Base-by-base conservation (phyloP, 2,113 vertebrate genomes). In the Cromileptes altivelis region DNA sequence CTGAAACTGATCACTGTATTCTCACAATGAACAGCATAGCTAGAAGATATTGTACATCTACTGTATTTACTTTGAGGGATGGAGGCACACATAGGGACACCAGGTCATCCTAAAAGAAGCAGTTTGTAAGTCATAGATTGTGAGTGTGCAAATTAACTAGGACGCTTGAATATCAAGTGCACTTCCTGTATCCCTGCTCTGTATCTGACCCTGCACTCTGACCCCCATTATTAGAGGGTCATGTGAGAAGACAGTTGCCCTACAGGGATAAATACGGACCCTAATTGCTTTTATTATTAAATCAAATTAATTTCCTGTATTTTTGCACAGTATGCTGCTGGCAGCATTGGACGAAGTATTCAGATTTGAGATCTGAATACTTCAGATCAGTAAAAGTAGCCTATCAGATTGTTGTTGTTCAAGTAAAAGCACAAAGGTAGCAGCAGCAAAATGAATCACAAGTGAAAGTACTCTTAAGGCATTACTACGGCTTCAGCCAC, bases 221-320 rank as follows among this genome's bases (percentile, higher is more conserved):
- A 88, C 70, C 75, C 72, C 49, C 25, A 17, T 74, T 42, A 83
- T 74, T 73, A 70, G 4, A 81, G 52, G 70, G 47, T 6, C 47
- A 49, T 85, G 71, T 84, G 82, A 85, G 58, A 73, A 61, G 33
- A 87, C 4, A 57, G 15, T 49, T 63, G 53, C 75, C 84, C 69
- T 30, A 63, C 56, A 60, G 72, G 73, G 42, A 80, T 11, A 25
- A 84, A 78, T 57, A 17, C 58, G 77, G 75, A 47, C 45, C 19
- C 8, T 72, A 40, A 67, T 79, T 73, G 30, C 19, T 78, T 33
- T 80, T 80, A 80, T 80, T 85, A 79, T 84, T n/a, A 65, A 88
- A 65, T 1, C 56, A 84, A 74, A 80, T 80, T 72, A 25, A 87
- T 89, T 88, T 78, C 69, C 80, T 84, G 40, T 14, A 61, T 49